phyloP scores from a whole-genome alignment of 2,888 invertebrate genomes.

The Andrena marginata region DNA sequence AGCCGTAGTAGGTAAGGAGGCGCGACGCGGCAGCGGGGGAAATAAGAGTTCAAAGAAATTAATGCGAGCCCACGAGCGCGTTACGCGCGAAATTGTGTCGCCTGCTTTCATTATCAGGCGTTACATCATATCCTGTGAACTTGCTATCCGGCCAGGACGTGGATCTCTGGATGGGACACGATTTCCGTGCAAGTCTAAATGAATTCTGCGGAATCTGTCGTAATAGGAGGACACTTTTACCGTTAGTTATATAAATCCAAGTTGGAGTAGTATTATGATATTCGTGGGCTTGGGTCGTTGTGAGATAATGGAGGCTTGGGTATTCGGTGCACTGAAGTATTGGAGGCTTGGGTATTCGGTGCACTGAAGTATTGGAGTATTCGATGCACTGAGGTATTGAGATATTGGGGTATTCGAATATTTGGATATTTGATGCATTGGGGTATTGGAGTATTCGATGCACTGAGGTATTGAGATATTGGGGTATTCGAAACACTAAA shows the following conservation, averaged over 20 bases:
- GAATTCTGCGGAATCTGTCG: not conserved
- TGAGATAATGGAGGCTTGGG: not conserved
- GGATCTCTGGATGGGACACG: constrained; percentile 15
- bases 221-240: not conserved
- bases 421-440: not conserved
- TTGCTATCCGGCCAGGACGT: constrained; percentile 43
- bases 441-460: not conserved
- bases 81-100: constrained; percentile 40
- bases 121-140: constrained; percentile 57
- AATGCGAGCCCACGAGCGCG: constrained; percentile 15
- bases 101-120: constrained; percentile 47
- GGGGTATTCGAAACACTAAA: not conserved
- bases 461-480: not conserved
- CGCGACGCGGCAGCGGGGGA: not conserved
- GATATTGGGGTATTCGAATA: not conserved
- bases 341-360: not conserved
- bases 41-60: constrained; percentile 13
- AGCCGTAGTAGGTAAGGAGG: not conserved
- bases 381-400: not conserved
- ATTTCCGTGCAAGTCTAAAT: constrained; percentile 8
- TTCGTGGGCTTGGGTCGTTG: not conserved
- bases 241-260: not conserved
- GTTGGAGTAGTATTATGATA: not conserved
- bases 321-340: not conserved
- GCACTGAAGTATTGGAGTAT: not conserved